Evolutionary conservation across 2,888 invertebrate genomes (phyloP), one percentile per base, ranked within the genome.

Genomic region (Rhodophaea formosa): DNA sequence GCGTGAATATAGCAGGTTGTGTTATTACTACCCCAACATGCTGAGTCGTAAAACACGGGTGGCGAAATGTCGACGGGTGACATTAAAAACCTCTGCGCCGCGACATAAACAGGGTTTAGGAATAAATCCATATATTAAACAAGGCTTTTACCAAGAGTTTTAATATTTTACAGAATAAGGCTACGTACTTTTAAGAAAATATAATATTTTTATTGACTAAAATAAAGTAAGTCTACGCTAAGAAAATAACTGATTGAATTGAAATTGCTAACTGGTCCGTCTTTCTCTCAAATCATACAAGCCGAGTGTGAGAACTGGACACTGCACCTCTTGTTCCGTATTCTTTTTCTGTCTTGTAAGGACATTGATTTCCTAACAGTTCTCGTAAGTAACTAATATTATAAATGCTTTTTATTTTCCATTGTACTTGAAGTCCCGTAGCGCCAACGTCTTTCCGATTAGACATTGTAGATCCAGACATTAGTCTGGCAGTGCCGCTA

Each of bases 101-200:
- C 29, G 44, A 12, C 49, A 56, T 56, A 49, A 56, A 49, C 47
- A 56, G 42, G 56, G 49, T 23, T 49, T 56, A 49, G 39, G 49
- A 56, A 56, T 56, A 56, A 56, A 47, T 49, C 35, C 49, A 47
- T 49, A 49, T 47, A 49, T 42, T 51, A 47, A 56, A 49, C 42
- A 43, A n/a, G 8, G 56, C 46, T 56, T 47, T 54, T 32, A 45
- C 44, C 53, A 23, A 43, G 46, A 55, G 35, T 30, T 55, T 55
- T 35, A 44, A 55, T 55, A 55, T 44, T 45, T 45, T 39, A 35
- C 17, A 55, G 14, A 23, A 42, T 66, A 66, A 65, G 68, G 67
- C 70, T 70, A 65, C 70, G 65, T 67, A 69, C 69, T 72, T 77
- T 75, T 69, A 67, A 68, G 72, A 71, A 72, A 74, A 67, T 73